Base-by-base conservation (phyloP, 2,113 vertebrate species). In the Pangasianodon hypophthalmus region DNA sequence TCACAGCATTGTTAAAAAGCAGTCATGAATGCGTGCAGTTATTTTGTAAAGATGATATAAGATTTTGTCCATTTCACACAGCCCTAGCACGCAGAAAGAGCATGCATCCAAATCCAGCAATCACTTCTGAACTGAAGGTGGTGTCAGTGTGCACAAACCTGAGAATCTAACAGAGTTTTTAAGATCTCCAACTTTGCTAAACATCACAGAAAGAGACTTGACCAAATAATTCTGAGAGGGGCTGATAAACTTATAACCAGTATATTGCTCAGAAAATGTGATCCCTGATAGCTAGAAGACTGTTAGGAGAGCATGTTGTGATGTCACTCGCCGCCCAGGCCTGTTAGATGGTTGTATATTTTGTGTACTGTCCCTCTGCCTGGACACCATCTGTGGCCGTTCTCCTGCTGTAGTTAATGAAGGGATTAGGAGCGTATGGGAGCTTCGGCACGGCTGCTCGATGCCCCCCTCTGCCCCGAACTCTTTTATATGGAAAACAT, bases 371-470 rank as follows among this genome's bases (percentile, higher is more conserved):
- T 90, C 93, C 92, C 87, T 69, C 92, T 95, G 95, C 95, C 95
- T 96, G 92, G 79, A 90, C 94, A 94, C 95, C 94, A 95, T 95
- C 95, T 96, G 95, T 41, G 91, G 92, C 90, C 88, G 85, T 89
- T 93, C 24, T 60, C 92, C 67, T 84, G 90, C 87, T 89, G 90
- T 87, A 93, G 91, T 92, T 96, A 96, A 95, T 95, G 94, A 96
- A 93, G 92, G 93, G 94, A 96, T 95, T 95, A 95, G 90, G 85
- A 89, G 90, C 92, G 90, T 93, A 92, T 90, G 91, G 92, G 88
- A 91, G 85, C 44, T 86, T 89, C 92, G 93, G 91, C 93, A 93
- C 91, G 91, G 44, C 75, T 48, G 44, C 1, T 79, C 75, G 1
- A 14, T 92, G 86, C 89, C 87, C 90, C 85, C 64, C 84, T 91